Evolutionary conservation across 1,140 invertebrate genomes (phyloP), one percentile per base, ranked within the genome.

Genomic region (Whitmania pigra): DNA sequence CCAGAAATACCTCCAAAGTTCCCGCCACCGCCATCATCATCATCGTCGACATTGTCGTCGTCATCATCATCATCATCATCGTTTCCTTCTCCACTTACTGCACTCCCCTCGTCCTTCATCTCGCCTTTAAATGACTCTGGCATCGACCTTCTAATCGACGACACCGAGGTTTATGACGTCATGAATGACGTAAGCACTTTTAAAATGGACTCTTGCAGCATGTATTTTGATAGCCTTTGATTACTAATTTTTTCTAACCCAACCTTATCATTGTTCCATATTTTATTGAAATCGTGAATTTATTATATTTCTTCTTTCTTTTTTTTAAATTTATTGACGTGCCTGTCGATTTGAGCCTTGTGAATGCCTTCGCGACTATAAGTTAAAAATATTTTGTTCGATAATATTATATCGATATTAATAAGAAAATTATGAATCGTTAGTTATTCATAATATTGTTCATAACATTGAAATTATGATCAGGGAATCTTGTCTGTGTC

Each of bases 101-200:
- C 57, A 5, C 20, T 18, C 15, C 11, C 22, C 11, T 6, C 57
- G 29, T 63, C 57, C 22, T 31, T 63, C 22, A 25, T 31, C 11
- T 63, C 57, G 22, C 57, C 57, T 11, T 25, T 63, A 31, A 63
- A 63, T 20, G 57, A 63, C 57, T 63, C 57, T n/a, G 57, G 57
- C 22, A 63, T 63, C 29, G 57, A 63, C 57, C 57, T 63, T 63
- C 11, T 63, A 22, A 25, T 63, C 22, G 57, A 63, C 18, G 57
- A 63, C 57, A 2, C 0, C 29, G 57, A 63, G 18, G 29, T 4
- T 63, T 63, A 63, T 63, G 57, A 63, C 57, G 57, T 31, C 22
- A 31, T 63, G 29, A 22, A 31, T 63, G 22, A 63, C 29, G 57
- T 63, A 31, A 63, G 22, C 22, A 63, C 22, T 25, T 63, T 25